Percentiles rank a stretch among this genome's conserved stretches.
These are phyloP conservation scores for Ctena decussata DNA, from an alignment of 2,888 invertebrate species.

Conservation along the genomic window DNA sequence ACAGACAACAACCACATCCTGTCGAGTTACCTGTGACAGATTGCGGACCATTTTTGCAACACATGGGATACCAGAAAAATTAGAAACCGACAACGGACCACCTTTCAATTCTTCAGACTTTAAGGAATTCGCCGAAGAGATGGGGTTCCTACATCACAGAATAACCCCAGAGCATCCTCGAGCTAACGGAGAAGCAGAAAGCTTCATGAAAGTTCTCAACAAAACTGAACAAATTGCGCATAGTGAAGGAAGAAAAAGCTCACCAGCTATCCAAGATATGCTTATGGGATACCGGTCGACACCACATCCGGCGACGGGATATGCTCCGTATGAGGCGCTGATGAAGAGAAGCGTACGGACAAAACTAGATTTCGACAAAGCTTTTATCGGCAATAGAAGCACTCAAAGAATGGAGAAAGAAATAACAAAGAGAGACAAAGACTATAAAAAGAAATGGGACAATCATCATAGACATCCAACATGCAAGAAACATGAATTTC, in stretches of 20 bases:
- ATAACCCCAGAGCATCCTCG: constrained; percentile 5
- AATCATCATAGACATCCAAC: neutral
- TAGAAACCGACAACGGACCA: no score
- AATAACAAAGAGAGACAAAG: constrained; percentile 20
- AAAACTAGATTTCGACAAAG: neutral
- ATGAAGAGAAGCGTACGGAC: constrained; percentile 16
- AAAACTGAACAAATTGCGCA: constrained; percentile 16
- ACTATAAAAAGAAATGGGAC: constrained; percentile 26
- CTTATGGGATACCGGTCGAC: no score
- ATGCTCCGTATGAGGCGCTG: no score
- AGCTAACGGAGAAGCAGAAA: no score
- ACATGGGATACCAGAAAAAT: constrained; percentile 36
- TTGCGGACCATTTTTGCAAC: constrained; percentile 45
- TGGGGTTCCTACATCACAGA: constrained; percentile 38
- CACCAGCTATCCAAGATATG: no score
- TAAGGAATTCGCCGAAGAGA: constrained; percentile 31
- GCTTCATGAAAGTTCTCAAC: constrained; percentile 34
- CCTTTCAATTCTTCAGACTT: constrained; percentile 50
- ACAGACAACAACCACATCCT: constrained; percentile 20
- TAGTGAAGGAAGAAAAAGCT: neutral
- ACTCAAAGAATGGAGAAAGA: constrained; percentile 3
- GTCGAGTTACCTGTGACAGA: neutral
- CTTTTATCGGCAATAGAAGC: neutral
- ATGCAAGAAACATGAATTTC: no score
- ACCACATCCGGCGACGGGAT: no score